phyloP scores from a whole-genome alignment of 1,140 invertebrate genomes.

The Drosophila azteca region DNA sequence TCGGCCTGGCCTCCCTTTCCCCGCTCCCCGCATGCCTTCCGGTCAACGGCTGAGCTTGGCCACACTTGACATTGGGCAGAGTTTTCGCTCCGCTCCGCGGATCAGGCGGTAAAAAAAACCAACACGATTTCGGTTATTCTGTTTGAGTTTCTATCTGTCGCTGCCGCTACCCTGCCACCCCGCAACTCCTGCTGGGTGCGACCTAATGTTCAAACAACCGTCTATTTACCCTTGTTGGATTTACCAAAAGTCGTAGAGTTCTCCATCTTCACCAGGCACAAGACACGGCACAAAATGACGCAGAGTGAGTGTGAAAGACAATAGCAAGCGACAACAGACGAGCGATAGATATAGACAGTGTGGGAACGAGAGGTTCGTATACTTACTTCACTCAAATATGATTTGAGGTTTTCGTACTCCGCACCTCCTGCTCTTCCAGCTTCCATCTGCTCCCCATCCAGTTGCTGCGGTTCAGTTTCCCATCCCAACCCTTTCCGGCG shows the following conservation, averaged over 20 bases:
- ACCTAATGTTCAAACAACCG: conserved; percentile 41
- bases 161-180: too few relatives aligned
- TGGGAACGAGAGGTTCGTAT: neutral
- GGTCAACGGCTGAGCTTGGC: conserved; percentile 26
- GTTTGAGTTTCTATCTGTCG: conserved; percentile 7
- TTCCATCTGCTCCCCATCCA: too few relatives aligned
- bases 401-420: neutral
- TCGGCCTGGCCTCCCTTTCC: conserved; percentile 20
- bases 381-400: neutral
- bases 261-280: neutral
- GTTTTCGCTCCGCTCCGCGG: neutral
- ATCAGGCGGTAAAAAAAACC: conserved; percentile 3
- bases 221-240: conserved; percentile 39
- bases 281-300: too few relatives aligned
- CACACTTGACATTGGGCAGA: conserved; percentile 65
- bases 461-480: too few relatives aligned
- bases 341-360: too few relatives aligned
- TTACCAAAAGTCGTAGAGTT: conserved; percentile 31
- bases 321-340: too few relatives aligned
- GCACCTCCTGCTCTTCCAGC: too few relatives aligned
- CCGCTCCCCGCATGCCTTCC: too few relatives aligned
- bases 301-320: too few relatives aligned
- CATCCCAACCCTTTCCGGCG: neutral
- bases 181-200: conserved; percentile 15
- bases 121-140: conserved; percentile 16